These are phyloP conservation scores for Tachypleus tridentatus DNA, from an alignment of 1,140 invertebrate genomes.

Conservation along the genomic window DNA sequence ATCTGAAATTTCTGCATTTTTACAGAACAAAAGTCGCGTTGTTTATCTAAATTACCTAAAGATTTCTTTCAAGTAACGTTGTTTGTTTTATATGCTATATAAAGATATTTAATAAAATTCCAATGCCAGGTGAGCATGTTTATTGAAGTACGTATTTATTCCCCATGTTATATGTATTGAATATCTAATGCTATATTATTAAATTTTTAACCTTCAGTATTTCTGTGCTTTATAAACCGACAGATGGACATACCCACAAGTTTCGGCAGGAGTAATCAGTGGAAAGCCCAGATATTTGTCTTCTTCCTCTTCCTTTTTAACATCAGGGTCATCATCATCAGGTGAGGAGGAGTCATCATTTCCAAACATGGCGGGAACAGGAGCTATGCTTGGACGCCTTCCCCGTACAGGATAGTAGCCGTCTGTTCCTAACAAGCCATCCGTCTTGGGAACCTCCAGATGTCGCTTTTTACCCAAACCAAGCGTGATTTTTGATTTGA, in stretches of 20 bases:
- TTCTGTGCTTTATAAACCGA: too few species aligned
- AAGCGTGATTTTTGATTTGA: slow-evolving; percentile 10
- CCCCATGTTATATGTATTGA: too few species aligned
- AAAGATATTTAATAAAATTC: too few species aligned
- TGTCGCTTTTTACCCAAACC: slow-evolving; percentile 23
- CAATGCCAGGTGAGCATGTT: too few species aligned
- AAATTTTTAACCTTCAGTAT: too few species aligned
- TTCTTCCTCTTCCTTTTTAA: slow-evolving; percentile 7
- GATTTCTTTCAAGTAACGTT: too few species aligned
- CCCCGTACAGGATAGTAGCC: slow-evolving; percentile 13
- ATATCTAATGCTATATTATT: too few species aligned
- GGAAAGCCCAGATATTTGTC: slow-evolving; percentile 24
- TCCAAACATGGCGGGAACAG: slow-evolving; percentile 36
- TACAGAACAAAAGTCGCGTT: too few species aligned
- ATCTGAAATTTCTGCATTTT: too few species aligned
- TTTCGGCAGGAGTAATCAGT: slow-evolving; percentile 23
- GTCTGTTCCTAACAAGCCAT: slow-evolving; percentile 11
- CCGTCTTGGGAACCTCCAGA: slow-evolving; percentile 27
- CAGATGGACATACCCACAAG: slow-evolving; percentile 20
- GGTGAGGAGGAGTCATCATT: slow-evolving; percentile 21
- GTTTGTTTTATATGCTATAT: too few species aligned
- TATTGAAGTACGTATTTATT: too few species aligned
- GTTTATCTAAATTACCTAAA: too few species aligned
- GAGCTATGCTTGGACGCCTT: slow-evolving; percentile 34
- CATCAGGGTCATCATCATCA: not conserved